These are phyloP conservation scores for Diuraphis noxia DNA, from an alignment of 1,140 invertebrate genomes.

Conservation along the genomic window DNA sequence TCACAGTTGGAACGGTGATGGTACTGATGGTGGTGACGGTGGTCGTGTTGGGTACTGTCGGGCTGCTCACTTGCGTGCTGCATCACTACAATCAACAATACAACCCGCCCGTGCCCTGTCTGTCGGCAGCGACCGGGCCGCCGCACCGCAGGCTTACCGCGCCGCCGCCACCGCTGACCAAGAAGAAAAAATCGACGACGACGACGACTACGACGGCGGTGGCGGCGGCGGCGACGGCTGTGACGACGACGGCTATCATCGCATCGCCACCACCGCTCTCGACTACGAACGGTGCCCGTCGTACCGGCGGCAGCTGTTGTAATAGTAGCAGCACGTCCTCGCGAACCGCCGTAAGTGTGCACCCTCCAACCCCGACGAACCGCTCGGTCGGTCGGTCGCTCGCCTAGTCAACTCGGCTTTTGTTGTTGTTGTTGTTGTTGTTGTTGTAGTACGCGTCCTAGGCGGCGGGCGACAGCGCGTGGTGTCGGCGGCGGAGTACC, in stretches of 20 bases:
- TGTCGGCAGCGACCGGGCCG: neutral
- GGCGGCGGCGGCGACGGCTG: neutral
- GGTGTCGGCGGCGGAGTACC: neutral
- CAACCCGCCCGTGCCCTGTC: slow-evolving; percentile 32
- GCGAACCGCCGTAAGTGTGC: slow-evolving; percentile 44
- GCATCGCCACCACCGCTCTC: neutral
- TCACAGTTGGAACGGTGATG: slow-evolving; percentile 53
- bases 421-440: neutral
- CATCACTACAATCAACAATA: slow-evolving; percentile 49
- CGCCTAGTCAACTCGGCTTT: neutral
- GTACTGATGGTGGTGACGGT: slow-evolving; percentile 54
- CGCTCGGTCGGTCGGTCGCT: neutral
- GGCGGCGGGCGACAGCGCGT: neutral
- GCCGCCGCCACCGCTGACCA: slow-evolving; percentile 18
- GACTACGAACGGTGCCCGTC: neutral
- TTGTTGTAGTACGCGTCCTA: neutral
- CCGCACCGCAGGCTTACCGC: slow-evolving; percentile 8
- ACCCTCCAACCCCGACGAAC: neutral
- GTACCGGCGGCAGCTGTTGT: neutral
- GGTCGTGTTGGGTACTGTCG: slow-evolving; percentile 51
- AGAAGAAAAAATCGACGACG: neutral
- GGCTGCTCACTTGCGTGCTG: slow-evolving; percentile 51
- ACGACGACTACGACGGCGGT: neutral
- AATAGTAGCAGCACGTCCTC: neutral
- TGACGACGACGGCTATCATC: neutral